These are phyloP conservation scores for Acanthis flammea DNA, from an alignment of 2,797 vertebrate genomes.

Conservation along the genomic window DNA sequence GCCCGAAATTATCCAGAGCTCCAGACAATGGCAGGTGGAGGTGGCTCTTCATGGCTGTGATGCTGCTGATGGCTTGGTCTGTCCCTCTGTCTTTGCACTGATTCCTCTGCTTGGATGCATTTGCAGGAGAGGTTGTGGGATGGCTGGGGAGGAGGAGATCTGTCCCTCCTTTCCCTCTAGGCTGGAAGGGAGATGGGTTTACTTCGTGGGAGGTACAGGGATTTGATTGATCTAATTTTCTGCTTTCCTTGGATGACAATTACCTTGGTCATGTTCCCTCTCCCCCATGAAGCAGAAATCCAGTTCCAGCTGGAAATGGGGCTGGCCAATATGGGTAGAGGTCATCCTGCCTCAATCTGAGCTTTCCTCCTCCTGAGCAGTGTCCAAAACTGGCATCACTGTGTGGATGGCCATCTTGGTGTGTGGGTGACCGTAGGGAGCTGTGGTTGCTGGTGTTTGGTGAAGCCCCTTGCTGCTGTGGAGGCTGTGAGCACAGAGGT, in stretches of 20 bases:
- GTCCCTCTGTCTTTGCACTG: neutral
- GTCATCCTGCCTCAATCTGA: neutral
- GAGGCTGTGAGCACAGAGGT: rapidly evolving
- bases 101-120: neutral
- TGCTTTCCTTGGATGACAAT: neutral
- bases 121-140: neutral
- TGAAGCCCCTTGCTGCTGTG: neutral
- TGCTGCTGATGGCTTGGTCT: neutral
- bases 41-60: neutral
- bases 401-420: neutral
- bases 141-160: neutral
- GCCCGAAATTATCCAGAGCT: neutral
- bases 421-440: neutral
- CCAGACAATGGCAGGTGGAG: rapidly evolving
- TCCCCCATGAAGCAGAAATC: neutral
- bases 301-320: neutral
- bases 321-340: neutral
- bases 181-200: neutral
- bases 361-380: neutral
- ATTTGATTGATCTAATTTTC: neutral
- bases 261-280: neutral
- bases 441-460: neutral
- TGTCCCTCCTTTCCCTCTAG: neutral
- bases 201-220: neutral
- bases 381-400: neutral